Evolutionary conservation across 1,140 invertebrate species (phyloP).

Genomic region (Pomacea maculata): DNA sequence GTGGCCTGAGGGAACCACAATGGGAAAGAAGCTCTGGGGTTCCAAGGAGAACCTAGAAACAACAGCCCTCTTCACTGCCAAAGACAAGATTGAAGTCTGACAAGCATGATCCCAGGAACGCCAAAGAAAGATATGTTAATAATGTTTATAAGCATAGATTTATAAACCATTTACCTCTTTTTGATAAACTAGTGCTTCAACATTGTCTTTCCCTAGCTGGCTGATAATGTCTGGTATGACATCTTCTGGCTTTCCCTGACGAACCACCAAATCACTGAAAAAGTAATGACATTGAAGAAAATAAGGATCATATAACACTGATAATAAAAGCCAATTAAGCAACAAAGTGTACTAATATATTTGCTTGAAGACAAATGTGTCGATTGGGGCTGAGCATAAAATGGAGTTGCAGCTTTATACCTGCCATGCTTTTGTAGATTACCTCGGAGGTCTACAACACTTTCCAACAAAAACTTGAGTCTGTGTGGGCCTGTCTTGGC

Average conservation of each 20-base stretch:
- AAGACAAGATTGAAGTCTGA: neutral
- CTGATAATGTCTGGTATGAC: conserved; percentile 56
- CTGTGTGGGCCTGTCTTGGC: conserved; percentile 62
- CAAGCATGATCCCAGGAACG: neutral
- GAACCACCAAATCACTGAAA: conserved; percentile 53
- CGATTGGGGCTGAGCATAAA: too few species aligned
- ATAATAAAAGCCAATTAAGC: neutral
- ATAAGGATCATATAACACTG: neutral
- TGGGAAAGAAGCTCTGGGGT: too few species aligned
- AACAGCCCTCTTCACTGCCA: neutral
- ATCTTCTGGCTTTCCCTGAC: conserved; percentile 57
- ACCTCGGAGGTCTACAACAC: conserved; percentile 51
- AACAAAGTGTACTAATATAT: neutral
- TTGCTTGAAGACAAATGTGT: too few species aligned
- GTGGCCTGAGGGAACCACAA: too few species aligned
- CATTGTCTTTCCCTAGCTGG: conserved; percentile 36
- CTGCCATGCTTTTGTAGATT: conserved; percentile 47
- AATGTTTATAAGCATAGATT: too few species aligned
- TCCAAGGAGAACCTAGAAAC: too few species aligned
- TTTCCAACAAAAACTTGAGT: conserved; percentile 57
- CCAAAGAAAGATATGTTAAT: neutral
- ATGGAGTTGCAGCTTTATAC: conserved; percentile 19
- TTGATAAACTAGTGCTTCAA: conserved; percentile 52
- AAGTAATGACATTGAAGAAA: neutral
- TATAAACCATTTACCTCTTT: conserved; percentile 48